phyloP scores from a whole-genome alignment of 2,888 invertebrate genomes.

The Aphidoletes aphidimyza region DNA sequence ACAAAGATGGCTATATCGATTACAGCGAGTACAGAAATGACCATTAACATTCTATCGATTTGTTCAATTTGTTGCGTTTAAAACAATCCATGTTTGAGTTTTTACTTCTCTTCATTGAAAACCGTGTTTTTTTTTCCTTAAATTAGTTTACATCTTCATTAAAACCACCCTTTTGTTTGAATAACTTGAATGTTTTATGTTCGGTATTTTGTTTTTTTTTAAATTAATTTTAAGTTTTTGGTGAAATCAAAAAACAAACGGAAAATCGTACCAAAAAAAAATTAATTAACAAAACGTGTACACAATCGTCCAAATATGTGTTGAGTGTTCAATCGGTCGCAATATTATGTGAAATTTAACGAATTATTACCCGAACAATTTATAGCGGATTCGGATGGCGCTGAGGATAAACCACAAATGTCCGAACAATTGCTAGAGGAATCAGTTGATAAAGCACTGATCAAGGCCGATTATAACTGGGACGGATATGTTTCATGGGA shows the following conservation, averaged over 20 bases:
- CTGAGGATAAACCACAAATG: background rate
- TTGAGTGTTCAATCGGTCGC: too few relatives aligned
- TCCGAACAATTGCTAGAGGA: background rate
- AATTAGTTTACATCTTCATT: too few relatives aligned
- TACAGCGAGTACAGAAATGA: conserved; percentile 64
- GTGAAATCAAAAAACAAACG: too few relatives aligned
- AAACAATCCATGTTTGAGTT: background rate
- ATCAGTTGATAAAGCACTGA: conserved; percentile 3
- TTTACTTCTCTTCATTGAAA: background rate
- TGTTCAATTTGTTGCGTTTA: background rate
- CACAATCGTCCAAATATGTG: too few relatives aligned
- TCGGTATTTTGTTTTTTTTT: too few relatives aligned
- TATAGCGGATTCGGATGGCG: background rate
- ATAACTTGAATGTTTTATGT: too few relatives aligned
- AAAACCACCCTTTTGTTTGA: too few relatives aligned
- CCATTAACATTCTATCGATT: background rate
- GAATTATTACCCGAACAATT: background rate
- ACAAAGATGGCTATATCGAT: conserved; percentile 72
- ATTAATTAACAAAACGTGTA: too few relatives aligned
- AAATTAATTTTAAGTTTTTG: too few relatives aligned
- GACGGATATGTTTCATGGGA: conserved; percentile 43
- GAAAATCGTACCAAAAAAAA: too few relatives aligned
- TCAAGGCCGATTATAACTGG: conserved; percentile 24
- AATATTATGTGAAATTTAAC: background rate
- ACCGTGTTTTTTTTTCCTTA: too few relatives aligned